A percentile compares a stretch with the other conserved stretches of the same genome.
phyloP scores from a whole-genome alignment of 2,888 invertebrate species.

The Marronus borbonicus region DNA sequence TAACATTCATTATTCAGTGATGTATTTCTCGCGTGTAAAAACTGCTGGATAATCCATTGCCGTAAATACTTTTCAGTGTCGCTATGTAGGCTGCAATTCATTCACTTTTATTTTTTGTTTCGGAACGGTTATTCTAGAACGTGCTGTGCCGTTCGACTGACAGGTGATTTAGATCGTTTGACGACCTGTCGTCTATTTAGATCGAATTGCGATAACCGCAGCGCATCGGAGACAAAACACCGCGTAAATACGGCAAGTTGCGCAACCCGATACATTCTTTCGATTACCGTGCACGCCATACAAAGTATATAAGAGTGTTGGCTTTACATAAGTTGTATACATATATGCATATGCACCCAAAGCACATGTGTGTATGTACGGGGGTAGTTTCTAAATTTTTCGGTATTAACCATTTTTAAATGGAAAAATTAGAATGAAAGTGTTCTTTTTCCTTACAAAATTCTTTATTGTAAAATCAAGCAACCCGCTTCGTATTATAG shows the following conservation, averaged over 20 bases:
- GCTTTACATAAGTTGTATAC: no score
- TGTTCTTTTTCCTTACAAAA: no score
- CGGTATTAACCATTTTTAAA: no score
- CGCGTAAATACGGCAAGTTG: constrained; percentile 28
- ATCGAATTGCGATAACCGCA: constrained; percentile 23
- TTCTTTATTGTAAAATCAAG: no score
- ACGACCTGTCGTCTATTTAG: constrained; percentile 31
- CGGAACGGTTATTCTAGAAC: neutral
- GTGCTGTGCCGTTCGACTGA: constrained; percentile 30
- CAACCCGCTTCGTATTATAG: no score
- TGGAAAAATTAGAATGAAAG: no score
- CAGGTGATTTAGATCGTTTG: constrained; percentile 44
- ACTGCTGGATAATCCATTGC: neutral
- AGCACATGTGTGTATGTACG: no score
- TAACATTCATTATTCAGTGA: no score
- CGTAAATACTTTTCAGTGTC: constrained; percentile 16
- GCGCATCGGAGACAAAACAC: constrained; percentile 31
- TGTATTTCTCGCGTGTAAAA: constrained; percentile 5
- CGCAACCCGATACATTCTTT: constrained; percentile 20
- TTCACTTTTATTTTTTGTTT: constrained; percentile 25
- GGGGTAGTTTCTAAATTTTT: no score
- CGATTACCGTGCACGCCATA: neutral
- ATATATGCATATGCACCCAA: no score
- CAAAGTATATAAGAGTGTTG: no score
- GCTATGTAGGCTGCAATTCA: constrained; percentile 11